These are phyloP conservation scores for Mugil cephalus DNA, from an alignment of 2,113 vertebrate species.

Conservation along the genomic window DNA sequence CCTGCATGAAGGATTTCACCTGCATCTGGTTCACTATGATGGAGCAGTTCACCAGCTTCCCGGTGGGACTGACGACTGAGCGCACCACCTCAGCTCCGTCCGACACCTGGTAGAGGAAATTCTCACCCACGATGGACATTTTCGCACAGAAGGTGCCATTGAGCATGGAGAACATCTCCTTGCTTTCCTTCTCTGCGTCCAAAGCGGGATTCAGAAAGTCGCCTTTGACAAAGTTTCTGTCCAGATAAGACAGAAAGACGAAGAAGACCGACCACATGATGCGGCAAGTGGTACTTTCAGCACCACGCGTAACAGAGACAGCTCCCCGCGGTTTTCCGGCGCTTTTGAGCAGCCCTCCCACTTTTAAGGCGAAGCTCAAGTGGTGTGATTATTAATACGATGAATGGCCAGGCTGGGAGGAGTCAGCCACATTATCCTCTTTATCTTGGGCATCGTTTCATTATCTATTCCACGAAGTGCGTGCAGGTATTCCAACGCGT, in stretches of 20 bases:
- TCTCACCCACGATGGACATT: conserved; percentile 45
- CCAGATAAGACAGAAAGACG: conserved; percentile 82
- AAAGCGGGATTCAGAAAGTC: conserved; percentile 57
- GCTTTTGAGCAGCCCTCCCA: conserved; percentile 30
- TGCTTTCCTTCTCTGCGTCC: conserved; percentile 72
- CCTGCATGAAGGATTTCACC: conserved; percentile 77
- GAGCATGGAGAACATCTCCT: conserved; percentile 69
- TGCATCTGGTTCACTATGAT: conserved; percentile 60
- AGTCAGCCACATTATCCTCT: conserved; percentile 74
- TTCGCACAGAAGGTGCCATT: conserved; percentile 77
- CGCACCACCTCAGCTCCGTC: conserved; percentile 79
- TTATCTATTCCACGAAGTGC: not conserved
- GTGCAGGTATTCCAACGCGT: not conserved
- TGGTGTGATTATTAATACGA: conserved; percentile 78
- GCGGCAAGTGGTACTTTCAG: conserved; percentile 78
- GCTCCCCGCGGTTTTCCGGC: conserved; percentile 65
- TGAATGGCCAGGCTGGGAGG: conserved; percentile 79
- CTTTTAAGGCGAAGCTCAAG: conserved; percentile 73
- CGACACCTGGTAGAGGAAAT: conserved; percentile 76
- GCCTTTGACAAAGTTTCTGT: conserved; percentile 77
- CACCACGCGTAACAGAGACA: conserved; percentile 84
- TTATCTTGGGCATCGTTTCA: not conserved
- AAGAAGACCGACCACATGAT: conserved; percentile 85
- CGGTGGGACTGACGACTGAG: conserved; percentile 64
- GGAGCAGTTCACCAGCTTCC: conserved; percentile 73